These are phyloP conservation scores for Nephrocerus scutellatus DNA, from an alignment of 2,888 invertebrate species.

Conservation along the genomic window DNA sequence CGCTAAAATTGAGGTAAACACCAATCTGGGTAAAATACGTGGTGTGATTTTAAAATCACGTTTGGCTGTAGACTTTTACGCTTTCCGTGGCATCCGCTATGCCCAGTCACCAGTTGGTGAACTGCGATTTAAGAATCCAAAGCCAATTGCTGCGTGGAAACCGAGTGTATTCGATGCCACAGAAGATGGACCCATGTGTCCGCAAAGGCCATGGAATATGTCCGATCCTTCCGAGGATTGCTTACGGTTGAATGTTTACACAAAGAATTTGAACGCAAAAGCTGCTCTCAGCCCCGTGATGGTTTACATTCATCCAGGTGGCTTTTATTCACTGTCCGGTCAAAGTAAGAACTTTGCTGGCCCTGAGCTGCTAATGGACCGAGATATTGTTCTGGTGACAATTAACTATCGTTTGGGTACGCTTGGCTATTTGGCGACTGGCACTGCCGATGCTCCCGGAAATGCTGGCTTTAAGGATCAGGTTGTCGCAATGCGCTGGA, in stretches of 20 bases:
- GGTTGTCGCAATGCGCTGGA: conserved; percentile 59
- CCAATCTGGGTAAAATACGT: conserved; percentile 35
- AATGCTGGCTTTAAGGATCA: conserved; percentile 67
- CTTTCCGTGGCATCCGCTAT: conserved; percentile 42
- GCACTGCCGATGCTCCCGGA: conserved; percentile 58
- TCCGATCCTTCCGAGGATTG: conserved; percentile 52
- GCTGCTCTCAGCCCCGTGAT: conserved; percentile 53
- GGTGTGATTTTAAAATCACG: conserved; percentile 33
- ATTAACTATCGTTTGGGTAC: conserved; percentile 55
- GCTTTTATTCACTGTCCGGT: conserved; percentile 54
- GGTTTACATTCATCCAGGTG: conserved; percentile 61
- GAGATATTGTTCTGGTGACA: conserved; percentile 59
- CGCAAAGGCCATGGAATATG: conserved; percentile 40
- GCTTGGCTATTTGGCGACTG: conserved; percentile 57
- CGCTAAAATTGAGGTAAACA: conserved; percentile 29
- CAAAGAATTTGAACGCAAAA: conserved; percentile 31
- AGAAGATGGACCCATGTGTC: conserved; percentile 53
- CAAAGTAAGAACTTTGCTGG: conserved; percentile 48
- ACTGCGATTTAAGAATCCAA: conserved; percentile 46
- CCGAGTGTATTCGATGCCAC: conserved; percentile 50
- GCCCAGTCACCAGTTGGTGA: conserved; percentile 37
- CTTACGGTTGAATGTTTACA: conserved; percentile 54
- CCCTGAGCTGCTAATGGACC: conserved; percentile 57
- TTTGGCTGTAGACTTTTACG: conserved; percentile 30
- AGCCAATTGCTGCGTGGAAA: conserved; percentile 48